These are phyloP conservation scores for Polylopha cassiicola DNA, from an alignment of 2,888 invertebrate species.

Conservation along the genomic window DNA sequence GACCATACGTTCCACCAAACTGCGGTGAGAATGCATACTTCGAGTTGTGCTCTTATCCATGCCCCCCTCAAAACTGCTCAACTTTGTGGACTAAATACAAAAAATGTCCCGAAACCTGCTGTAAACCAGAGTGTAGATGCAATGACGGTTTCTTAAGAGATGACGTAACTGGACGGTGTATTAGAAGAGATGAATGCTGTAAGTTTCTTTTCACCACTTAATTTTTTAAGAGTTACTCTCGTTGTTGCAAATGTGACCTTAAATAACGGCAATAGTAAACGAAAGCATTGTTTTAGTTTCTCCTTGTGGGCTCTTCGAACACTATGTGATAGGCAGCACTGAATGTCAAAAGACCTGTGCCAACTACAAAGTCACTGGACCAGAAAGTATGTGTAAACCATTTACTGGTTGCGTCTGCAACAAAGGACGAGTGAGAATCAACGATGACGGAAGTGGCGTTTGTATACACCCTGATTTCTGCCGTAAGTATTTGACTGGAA, in stretches of 20 bases:
- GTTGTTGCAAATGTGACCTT: too few relatives aligned
- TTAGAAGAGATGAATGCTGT: constrained; percentile 13
- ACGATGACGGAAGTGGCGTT: constrained; percentile 9
- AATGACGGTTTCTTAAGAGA: constrained; percentile 9
- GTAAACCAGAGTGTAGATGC: constrained; percentile 12
- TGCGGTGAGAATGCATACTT: neutral
- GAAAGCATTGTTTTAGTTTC: neutral
- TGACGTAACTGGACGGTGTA: constrained; percentile 5
- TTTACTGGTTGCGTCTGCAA: constrained; percentile 11
- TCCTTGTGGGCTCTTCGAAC: constrained; percentile 10
- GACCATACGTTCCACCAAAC: neutral
- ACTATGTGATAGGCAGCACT: constrained; percentile 5
- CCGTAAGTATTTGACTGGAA: too few relatives aligned
- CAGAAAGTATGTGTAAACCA: constrained; percentile 11
- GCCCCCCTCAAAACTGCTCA: constrained; percentile 1
- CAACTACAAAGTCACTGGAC: constrained; percentile 16
- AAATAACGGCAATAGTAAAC: too few relatives aligned
- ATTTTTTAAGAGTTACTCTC: neutral
- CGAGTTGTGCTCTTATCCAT: neutral
- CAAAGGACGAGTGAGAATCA: constrained; percentile 7
- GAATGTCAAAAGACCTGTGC: constrained; percentile 12
- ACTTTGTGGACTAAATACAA: neutral
- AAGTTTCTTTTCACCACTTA: constrained; percentile 7
- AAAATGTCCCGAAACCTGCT: neutral
- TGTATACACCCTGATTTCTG: constrained; percentile 11